Conservation (phyloP, 2,113 vertebrate species). For the Butorides virescens region DNA sequence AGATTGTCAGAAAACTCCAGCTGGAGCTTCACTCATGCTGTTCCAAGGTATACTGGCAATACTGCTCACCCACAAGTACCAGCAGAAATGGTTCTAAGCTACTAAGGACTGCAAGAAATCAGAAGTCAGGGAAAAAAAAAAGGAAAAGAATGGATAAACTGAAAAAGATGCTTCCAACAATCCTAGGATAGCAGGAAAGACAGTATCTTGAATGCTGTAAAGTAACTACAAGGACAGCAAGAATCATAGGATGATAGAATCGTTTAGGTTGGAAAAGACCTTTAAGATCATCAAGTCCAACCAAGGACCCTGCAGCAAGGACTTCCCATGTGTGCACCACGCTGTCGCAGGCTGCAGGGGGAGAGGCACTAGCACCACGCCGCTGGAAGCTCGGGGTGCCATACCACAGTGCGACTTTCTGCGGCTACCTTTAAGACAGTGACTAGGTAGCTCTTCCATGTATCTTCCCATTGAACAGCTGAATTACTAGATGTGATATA, state of each 20-base stretch:
- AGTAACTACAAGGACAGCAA: neutral
- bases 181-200: neutral
- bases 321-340: neutral
- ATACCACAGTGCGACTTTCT: neutral
- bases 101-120: neutral
- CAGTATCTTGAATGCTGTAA: neutral
- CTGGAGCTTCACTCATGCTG: neutral
- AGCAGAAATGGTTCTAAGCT: neutral
- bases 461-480: neutral
- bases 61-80: neutral
- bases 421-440: neutral
- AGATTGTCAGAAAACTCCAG: neutral
- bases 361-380: neutral
- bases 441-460: neutral
- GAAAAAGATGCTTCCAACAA: neutral
- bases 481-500: neutral
- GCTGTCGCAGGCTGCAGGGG: neutral
- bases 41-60: neutral
- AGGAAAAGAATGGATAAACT: neutral
- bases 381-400: neutral
- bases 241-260: no score
- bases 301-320: neutral
- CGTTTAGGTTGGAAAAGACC: no score
- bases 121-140: neutral
- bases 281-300: no score